Base-by-base conservation (phyloP, 2,113 vertebrate genomes). In the Taurulus bubalis region DNA sequence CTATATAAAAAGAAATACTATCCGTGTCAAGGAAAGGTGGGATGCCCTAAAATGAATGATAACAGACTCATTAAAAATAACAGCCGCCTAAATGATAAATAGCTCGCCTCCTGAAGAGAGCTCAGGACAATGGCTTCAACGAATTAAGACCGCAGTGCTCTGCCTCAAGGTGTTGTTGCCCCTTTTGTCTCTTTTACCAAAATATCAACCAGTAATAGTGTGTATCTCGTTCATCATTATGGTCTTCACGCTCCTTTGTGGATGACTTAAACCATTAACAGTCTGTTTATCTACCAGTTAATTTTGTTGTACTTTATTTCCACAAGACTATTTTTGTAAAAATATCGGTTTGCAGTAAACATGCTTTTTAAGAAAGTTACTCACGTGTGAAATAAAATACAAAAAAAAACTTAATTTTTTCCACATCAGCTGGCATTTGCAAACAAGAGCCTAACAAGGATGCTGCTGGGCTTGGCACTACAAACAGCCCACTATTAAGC, bases 41-140 rank as follows among this genome's bases (percentile, higher is more conserved):
- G 93, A 93, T 94, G 94, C 92, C 94, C 94, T 95, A 95, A 95
- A 95, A 96, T 95, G 94, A 95, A 95, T 95, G 95, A 96, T 95
- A 95, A 95, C 95, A 94, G 94, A 93, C 94, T 96, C 95, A 95
- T 96, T 96, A 96, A 96, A 96, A 95, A 92, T 95, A 95, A 96
- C 94, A 87, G 93, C 93, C 85, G 76, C 82, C 92, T 92, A 90
- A 92, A 94, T 95, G 95, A 96, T 95, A 90, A 95, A 95, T 93
- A 93, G 94, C 91, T 82, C 20, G 87, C 86, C 93, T 92, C 77
- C 88, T 86, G 88, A 94, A 93, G 91, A 91, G 92, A 93, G 92
- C 93, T 90, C 89, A 89, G 88, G 91, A 92, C 91, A 92, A 92
- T 89, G 92, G 90, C 93, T 92, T 77, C 86, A 85, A 92, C 93